Evolutionary conservation across 2,113 vertebrate species (phyloP), one percentile per base, ranked within the genome.

Genomic region (Cephalopterus ornatus): DNA sequence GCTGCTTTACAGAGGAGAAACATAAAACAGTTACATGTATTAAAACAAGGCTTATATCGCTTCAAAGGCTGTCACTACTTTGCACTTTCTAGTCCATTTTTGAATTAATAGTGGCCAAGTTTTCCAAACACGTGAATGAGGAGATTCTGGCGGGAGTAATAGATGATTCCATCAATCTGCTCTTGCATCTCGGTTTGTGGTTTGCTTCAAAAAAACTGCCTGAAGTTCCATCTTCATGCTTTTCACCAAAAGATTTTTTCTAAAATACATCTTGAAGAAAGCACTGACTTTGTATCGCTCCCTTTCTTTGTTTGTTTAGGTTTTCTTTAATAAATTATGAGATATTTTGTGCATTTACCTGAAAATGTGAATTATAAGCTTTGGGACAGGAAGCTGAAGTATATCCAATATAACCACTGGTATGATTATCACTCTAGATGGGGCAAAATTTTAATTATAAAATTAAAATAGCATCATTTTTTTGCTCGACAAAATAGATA

Each of bases 401-500:
- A 28, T 17, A 75, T 4, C 20, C 32, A 10, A 0, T 41, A 1
- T 20, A 58, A 41, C 16, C 30, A 24, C 3, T 4, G 12, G 6
- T n/a, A 21, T n/a, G 47, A 35, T 75, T 85, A 30, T 35, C 28
- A 3, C 5, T 75, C 10, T 52, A 30, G 33, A n/a, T 42, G 27
- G 46, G 59, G 63, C 67, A n/a, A 24, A 68, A 41, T 50, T 58
- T 79, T 75, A n/a, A 49, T 77, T 72, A 32, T 4, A 24, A 88
- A 75, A 55, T 26, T 5, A 32, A 85, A 22, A 35, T 27, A 47
- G 16, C 33, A 26, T 75, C 6, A 2, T 5, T 24, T 85, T 28
- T 83, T 83, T 50, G 6, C 33, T 78, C 3, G 47, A 17, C 14
- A 67, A 47, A 93, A 39, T 15, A 50, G 9, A 3, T 59, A 28